Evolutionary conservation across 23 tunicate species (phyloP).

Genomic region (Pegea sp.): DNA sequence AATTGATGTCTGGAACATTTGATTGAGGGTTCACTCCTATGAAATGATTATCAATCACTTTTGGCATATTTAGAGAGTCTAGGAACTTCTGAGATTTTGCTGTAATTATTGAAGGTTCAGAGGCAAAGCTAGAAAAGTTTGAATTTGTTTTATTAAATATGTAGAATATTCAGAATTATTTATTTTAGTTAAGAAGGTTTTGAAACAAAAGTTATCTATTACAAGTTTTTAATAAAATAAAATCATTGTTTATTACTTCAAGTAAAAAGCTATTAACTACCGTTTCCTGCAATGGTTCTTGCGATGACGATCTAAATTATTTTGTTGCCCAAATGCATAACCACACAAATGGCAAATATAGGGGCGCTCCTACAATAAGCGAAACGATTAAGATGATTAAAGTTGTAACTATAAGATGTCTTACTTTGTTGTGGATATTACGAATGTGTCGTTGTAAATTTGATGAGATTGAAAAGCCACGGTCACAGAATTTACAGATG

Average conservation of each 20-base stretch:
- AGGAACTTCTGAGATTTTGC: too few species aligned
- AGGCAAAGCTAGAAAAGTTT: too few species aligned
- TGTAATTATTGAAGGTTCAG: too few species aligned
- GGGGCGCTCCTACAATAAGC: constrained; percentile 12
- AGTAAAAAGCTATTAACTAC: neutral
- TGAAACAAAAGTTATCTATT: too few species aligned
- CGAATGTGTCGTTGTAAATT: constrained; percentile 45
- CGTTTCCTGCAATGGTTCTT: constrained; percentile 5
- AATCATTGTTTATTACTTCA: neutral
- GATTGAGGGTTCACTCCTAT: too few species aligned
- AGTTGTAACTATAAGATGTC: neutral
- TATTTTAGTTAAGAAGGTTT: too few species aligned
- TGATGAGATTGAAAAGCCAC: constrained; percentile 38
- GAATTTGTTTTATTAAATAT: too few species aligned
- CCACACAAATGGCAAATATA: constrained; percentile 25
- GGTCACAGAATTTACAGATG: constrained; percentile 19
- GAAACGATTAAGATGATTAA: neutral
- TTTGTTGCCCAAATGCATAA: constrained; percentile 32
- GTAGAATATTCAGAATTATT: too few species aligned
- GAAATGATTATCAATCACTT: too few species aligned
- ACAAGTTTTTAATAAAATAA: neutral
- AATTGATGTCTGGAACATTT: too few species aligned
- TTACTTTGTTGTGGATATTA: constrained; percentile 22
- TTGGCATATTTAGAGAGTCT: too few species aligned
- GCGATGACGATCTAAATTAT: constrained; percentile 24